phyloP scores from a whole-genome alignment of 2,888 invertebrate species.

The Neocrepidodera transversa region DNA sequence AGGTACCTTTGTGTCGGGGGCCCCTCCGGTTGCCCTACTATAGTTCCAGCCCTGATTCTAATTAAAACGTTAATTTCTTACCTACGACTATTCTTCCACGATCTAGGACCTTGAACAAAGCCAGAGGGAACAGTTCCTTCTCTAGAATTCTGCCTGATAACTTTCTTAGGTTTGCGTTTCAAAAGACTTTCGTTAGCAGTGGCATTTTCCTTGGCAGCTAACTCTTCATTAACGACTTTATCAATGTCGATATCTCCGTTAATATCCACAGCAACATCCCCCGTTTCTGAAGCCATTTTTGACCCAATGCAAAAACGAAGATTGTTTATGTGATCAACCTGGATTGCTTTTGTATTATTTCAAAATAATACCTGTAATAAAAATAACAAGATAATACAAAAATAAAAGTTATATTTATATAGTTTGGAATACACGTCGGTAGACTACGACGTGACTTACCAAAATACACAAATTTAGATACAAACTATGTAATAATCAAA shows the following conservation, averaged over 20 bases:
- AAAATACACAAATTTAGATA: constrained; percentile 11
- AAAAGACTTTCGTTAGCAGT: constrained; percentile 35
- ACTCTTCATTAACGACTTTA: constrained; percentile 47
- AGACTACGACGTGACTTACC: constrained; percentile 34
- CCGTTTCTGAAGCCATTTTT: constrained; percentile 48
- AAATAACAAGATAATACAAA: constrained; percentile 14
- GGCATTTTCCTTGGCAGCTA: constrained; percentile 46
- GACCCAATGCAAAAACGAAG: constrained; percentile 13
- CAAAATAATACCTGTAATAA: constrained; percentile 21
- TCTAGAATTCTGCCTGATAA: constrained; percentile 58
- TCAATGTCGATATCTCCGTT: constrained; percentile 48
- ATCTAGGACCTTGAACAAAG: constrained; percentile 65
- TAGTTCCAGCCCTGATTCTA: no score
- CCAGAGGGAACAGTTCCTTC: constrained; percentile 56
- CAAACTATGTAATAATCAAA: neutral
- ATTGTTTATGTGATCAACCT: constrained; percentile 8
- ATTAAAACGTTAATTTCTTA: no score
- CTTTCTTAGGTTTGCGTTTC: constrained; percentile 48
- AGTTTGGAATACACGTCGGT: constrained; percentile 37
- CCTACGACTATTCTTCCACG: constrained; percentile 88
- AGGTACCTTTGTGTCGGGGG: no score
- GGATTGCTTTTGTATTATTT: neutral
- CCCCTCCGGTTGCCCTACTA: no score
- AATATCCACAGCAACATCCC: constrained; percentile 43
- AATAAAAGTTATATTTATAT: constrained; percentile 20